phyloP scores from a whole-genome alignment of 2,888 invertebrate genomes.

The Galerucella nymphaeae region DNA sequence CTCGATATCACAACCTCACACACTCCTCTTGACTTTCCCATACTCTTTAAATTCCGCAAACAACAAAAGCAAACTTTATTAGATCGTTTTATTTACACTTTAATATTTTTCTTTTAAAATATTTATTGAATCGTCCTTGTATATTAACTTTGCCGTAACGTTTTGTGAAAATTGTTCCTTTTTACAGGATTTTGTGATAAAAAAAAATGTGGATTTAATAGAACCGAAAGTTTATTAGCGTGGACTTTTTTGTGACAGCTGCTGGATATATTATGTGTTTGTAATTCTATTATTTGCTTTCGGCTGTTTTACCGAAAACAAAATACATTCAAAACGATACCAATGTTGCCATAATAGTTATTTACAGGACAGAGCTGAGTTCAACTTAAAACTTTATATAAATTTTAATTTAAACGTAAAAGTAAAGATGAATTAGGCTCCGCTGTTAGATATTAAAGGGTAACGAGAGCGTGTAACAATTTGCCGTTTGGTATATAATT shows the following conservation, averaged over 20 bases:
- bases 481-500: too few species aligned
- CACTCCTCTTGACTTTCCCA: too few species aligned
- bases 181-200: neutral
- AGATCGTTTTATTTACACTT: too few species aligned
- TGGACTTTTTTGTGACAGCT: neutral
- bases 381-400: too few species aligned
- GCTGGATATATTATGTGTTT: neutral
- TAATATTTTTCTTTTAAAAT: neutral
- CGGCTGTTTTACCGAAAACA: neutral
- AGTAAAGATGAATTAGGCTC: too few species aligned
- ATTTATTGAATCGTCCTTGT: neutral
- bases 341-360: neutral
- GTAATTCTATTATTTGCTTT: constrained; percentile 2
- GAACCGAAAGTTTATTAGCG: neutral
- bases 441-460: too few species aligned
- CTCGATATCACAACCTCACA: too few species aligned
- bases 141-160: neutral
- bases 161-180: neutral
- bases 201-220: neutral
- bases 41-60: too few species aligned
- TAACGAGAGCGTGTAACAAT: too few species aligned
- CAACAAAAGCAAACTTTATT: too few species aligned
- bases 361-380: too few species aligned
- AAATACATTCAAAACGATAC: neutral
- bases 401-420: too few species aligned